phyloP scores from a whole-genome alignment of 1,140 invertebrate species.

The Drosophila miranda region DNA sequence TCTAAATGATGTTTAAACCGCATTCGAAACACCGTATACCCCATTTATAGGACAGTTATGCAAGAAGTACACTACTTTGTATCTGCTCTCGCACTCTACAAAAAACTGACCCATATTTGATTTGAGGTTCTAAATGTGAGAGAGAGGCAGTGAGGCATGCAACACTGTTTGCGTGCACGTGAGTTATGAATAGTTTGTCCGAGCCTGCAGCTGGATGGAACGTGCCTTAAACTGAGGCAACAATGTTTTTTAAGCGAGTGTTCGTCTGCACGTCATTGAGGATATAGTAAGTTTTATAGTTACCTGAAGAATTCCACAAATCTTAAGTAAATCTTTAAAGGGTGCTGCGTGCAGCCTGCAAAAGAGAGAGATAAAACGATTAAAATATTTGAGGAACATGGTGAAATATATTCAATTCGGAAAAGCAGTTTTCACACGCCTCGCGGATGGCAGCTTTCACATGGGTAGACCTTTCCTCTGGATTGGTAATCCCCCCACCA shows the following conservation, averaged over 20 bases:
- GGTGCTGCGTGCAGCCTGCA: conserved; percentile 46
- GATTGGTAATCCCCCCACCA: conserved; percentile 39
- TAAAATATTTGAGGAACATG: conserved; percentile 55
- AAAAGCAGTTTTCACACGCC: conserved; percentile 63
- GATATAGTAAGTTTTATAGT: conserved; percentile 37
- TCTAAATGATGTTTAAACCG: no score
- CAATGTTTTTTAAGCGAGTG: not conserved
- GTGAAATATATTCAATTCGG: conserved; percentile 49
- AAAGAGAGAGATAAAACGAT: conserved; percentile 47
- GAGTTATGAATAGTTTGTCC: conserved; percentile 29
- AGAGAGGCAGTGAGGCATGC: conserved; percentile 36
- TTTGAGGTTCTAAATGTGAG: conserved; percentile 53
- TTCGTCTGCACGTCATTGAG: no score
- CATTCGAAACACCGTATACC: not conserved
- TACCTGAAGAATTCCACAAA: conserved; percentile 53
- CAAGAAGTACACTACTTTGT: conserved; percentile 37
- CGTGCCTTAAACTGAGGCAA: conserved; percentile 5
- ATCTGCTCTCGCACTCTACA: conserved; percentile 5
- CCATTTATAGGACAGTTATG: conserved; percentile 46
- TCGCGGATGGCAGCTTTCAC: conserved; percentile 59
- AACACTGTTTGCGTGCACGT: conserved; percentile 47
- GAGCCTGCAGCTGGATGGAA: conserved; percentile 6
- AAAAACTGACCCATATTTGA: conserved; percentile 64
- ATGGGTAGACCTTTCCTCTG: conserved; percentile 7
- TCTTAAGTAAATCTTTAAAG: conserved; percentile 22